A percentile compares a stretch with the other conserved stretches of the same genome.
phyloP scores from a whole-genome alignment of 2,113 vertebrate species.

The Takifugu bimaculatus region DNA sequence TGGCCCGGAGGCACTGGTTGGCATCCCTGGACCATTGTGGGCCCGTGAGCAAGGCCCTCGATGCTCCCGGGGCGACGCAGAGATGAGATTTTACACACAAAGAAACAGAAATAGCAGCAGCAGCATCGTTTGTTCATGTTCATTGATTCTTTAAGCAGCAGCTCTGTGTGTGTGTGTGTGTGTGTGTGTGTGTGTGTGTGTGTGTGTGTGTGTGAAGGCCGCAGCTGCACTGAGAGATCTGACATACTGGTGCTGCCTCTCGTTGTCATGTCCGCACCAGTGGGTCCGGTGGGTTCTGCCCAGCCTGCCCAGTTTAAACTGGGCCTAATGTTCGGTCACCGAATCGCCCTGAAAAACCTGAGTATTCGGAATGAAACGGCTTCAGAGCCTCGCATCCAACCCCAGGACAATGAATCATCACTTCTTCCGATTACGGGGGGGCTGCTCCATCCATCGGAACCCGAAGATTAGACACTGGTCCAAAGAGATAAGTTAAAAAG shows the following conservation, averaged over 20 bases:
- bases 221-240: background rate
- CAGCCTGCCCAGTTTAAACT: too few species aligned
- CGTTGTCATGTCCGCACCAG: too few species aligned
- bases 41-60: background rate
- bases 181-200: slow-evolving; percentile 6
- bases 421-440: background rate
- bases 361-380: background rate
- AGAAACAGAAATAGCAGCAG: too few species aligned
- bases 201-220: slow-evolving; percentile 10
- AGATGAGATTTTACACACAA: too few species aligned
- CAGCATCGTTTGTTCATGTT: slow-evolving; percentile 3
- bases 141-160: slow-evolving; percentile 21
- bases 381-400: rapidly evolving
- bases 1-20: background rate
- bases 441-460: background rate
- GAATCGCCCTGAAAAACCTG: background rate
- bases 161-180: slow-evolving; percentile 2
- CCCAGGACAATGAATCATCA: slow-evolving; percentile 1
- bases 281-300: too few species aligned
- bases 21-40: background rate
- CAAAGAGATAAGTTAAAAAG: slow-evolving; percentile 10
- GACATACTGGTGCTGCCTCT: slow-evolving; percentile 15
- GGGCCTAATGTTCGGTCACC: background rate
- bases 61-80: too few species aligned
- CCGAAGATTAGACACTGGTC: rapidly evolving